Base-by-base conservation (phyloP, 30 jellyfish, hydroid and myxozoan species). In the Haliclystus octoradiatus region DNA sequence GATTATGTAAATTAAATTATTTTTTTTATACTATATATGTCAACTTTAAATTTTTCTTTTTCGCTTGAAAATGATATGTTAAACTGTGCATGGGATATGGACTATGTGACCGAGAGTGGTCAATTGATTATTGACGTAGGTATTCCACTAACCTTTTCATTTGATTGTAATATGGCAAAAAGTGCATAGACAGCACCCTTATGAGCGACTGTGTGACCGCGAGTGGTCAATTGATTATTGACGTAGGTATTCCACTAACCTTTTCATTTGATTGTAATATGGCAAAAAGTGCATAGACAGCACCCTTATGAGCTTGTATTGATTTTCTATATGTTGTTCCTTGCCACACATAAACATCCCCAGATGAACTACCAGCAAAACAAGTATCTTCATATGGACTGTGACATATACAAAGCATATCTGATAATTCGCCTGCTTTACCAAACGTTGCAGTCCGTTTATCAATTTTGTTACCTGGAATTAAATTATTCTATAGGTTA, bases 131-230 rank as follows among this genome's bases (percentile, higher is more conserved):
- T n/a, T n/a, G n/a, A n/a, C n/a, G n/a, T n/a, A n/a, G n/a, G n/a
- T n/a, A n/a, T n/a, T n/a, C n/a, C n/a, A n/a, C n/a, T n/a, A n/a
- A 85, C 96, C 93, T 85, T 85, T 12, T 85, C 96, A 30, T 85
- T 78, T 27, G 96, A 85, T 46, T 85, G 96, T 62, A 85, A 52
- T 52, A 85, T 26, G 0, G 96, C 96, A 78, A 85, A 85, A 84
- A 85, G 77, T n/a, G 96, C 96, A 49, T 85, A 85, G 23, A 85
- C 96, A 0, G 96, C 90, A 1, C 96, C 96, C 52, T 85, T 85
- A 40, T 85, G 96, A 0, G 96, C 96, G n/a, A n/a, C n/a, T n/a
- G n/a, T n/a, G n/a, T n/a, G n/a, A n/a, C n/a, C n/a, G n/a, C n/a
- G n/a, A n/a, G n/a, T n/a, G n/a, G n/a, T n/a, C n/a, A n/a, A n/a